phyloP scores from a whole-genome alignment of 2,888 invertebrate species.

The Sminthurides aquaticus region DNA sequence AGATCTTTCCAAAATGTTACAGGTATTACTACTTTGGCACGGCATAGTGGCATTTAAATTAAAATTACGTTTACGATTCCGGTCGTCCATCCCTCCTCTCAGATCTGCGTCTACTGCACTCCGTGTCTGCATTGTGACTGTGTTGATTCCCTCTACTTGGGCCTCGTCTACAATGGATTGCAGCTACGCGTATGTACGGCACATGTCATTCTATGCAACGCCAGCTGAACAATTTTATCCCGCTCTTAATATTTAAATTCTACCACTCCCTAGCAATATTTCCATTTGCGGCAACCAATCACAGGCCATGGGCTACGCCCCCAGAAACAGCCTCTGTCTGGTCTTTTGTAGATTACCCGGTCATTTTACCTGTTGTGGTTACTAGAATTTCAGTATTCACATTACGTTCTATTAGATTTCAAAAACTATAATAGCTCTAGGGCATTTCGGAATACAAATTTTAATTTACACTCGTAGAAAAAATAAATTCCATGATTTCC shows the following conservation, averaged over 20 bases:
- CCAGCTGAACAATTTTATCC: not conserved
- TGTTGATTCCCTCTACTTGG: not conserved
- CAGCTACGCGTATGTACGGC: not conserved
- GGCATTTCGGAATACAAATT: no score
- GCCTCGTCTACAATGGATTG: not conserved
- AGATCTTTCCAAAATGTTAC: not conserved
- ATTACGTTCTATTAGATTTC: no score
- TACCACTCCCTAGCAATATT: not conserved
- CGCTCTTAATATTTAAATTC: not conserved
- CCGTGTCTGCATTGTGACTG: not conserved
- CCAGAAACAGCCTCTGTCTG: no score
- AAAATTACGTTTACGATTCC: not conserved
- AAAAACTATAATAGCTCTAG: no score
- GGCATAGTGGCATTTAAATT: conserved; percentile 8
- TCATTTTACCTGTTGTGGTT: no score
- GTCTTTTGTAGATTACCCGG: no score
- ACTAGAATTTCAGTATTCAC: no score
- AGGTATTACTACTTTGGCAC: conserved; percentile 5
- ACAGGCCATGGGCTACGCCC: not conserved
- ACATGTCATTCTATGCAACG: not conserved
- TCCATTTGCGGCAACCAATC: not conserved
- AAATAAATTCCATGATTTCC: no score
- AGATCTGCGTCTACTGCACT: not conserved
- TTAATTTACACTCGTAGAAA: no score
- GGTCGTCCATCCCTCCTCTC: not conserved